These are phyloP conservation scores for Drosophila kepulauana DNA, from an alignment of 1,140 invertebrate genomes.

Conservation along the genomic window DNA sequence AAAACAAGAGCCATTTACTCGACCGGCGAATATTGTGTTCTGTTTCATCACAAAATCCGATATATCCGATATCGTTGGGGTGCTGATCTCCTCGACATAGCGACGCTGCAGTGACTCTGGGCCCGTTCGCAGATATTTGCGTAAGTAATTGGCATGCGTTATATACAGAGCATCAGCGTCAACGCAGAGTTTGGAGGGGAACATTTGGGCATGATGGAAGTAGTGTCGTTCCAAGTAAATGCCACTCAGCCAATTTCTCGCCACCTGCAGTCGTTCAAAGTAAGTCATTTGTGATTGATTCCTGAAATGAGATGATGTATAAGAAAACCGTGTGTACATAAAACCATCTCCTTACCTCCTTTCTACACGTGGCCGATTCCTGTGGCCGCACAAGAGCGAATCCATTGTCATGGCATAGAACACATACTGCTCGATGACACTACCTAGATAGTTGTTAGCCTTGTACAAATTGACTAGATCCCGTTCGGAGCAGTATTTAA, in stretches of 20 bases:
- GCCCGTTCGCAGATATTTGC: constrained; percentile 61
- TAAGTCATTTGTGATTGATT: constrained; percentile 57
- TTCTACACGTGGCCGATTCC: constrained; percentile 47
- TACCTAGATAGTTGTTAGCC: constrained; percentile 45
- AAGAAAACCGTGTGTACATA: background rate
- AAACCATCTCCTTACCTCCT: constrained; percentile 47
- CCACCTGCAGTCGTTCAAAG: constrained; percentile 61
- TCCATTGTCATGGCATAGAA: constrained; percentile 60
- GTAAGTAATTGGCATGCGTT: constrained; percentile 68
- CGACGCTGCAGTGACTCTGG: constrained; percentile 58
- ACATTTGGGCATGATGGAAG: constrained; percentile 76
- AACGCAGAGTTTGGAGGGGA: constrained; percentile 71
- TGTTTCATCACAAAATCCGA: constrained; percentile 72
- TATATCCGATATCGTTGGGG: constrained; percentile 63
- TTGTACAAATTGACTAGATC: constrained; percentile 62
- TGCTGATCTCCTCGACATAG: constrained; percentile 60
- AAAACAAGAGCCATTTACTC: constrained; percentile 63
- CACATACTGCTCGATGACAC: constrained; percentile 64
- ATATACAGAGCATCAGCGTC: constrained; percentile 66
- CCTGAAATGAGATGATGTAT: constrained; percentile 29
- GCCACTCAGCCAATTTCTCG: constrained; percentile 71
- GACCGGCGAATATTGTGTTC: constrained; percentile 74
- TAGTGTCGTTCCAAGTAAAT: constrained; percentile 67
- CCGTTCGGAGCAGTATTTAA: constrained; percentile 60
- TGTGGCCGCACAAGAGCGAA: constrained; percentile 73